Base-by-base conservation (phyloP, 2,797 vertebrate species). In the Neosalanx taihuensis region DNA sequence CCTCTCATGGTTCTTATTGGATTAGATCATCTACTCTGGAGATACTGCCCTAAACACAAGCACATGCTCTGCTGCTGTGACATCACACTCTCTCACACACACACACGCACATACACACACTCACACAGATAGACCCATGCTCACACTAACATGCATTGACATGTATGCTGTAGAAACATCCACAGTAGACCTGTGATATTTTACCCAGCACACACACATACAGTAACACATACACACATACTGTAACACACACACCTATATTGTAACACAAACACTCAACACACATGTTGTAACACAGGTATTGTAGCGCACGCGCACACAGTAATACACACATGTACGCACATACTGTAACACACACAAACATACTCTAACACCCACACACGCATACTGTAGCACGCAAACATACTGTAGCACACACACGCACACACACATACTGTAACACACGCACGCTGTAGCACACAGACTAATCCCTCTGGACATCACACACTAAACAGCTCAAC, bases 51-150 rank as follows among this genome's bases (percentile, higher is more conserved):
- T 89, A 90, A 91, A 89, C 71, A 73, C 72, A 85, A 88, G 83
- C 86, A 85, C 79, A 90, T 91, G 86, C 51, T 80, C 49, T 35
- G 64, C 64, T 78, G 79, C 73, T 77, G 64, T 91, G 87, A 90
- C 87, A 89, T 88, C 86, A 89, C 78, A 74, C 49, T 53, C 37
- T 9, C 41, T 18, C 67, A 23, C 51, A 17, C 64, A 23, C 71
- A 31, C 71, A 60, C 64, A 31, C 53, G 49, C 56, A 46, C 63
- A 30, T 51, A 57, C 63, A 30, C 71, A 46, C 69, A 53, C 37
- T 26, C 64, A 68, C 70, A 37, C 72, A 74, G 64, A 59, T 31
- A 76, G 58, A 71, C 69, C 26, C 62, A 77, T 63, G 72, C 71
- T 33, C 64, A 65, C 64, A 35, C 37, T 33, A 57, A 71, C 57